phyloP scores from a whole-genome alignment of 2,113 vertebrate species.

The Cyprinus carpio region DNA sequence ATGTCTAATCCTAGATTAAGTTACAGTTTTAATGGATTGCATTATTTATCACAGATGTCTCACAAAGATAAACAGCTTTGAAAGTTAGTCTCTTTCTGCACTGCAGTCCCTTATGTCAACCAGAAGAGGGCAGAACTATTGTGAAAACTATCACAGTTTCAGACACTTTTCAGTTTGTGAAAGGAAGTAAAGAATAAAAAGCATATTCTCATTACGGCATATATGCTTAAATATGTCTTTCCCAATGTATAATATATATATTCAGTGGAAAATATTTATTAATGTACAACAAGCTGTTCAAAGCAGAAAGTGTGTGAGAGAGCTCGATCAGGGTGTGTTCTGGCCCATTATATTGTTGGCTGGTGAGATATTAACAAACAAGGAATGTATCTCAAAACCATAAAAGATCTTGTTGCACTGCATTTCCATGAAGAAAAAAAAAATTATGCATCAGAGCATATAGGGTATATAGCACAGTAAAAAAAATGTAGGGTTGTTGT shows the following conservation, averaged over 20 bases:
- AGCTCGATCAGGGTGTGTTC: constrained; percentile 23
- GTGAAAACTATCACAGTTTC: neutral
- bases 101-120: neutral
- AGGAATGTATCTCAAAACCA: constrained; percentile 24
- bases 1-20: neutral
- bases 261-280: neutral
- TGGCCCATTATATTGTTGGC: constrained; percentile 6
- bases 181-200: neutral
- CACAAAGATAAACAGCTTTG: neutral
- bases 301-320: neutral
- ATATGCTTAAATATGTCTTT: neutral
- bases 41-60: neutral
- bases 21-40: neutral
- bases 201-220: neutral
- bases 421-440: too few relatives aligned
- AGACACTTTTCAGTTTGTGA: too few relatives aligned
- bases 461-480: too few relatives aligned
- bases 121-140: constrained; percentile 12
- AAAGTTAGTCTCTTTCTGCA: neutral
- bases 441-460: too few relatives aligned
- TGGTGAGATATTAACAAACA: constrained; percentile 51
- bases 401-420: neutral
- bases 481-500: neutral
- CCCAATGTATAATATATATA: neutral
- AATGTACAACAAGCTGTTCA: neutral